A percentile compares a stretch with the other conserved stretches of the same genome.
These are phyloP conservation scores for Loxodonta africana DNA, from an alignment of 2,113 vertebrate species.

Conservation along the genomic window DNA sequence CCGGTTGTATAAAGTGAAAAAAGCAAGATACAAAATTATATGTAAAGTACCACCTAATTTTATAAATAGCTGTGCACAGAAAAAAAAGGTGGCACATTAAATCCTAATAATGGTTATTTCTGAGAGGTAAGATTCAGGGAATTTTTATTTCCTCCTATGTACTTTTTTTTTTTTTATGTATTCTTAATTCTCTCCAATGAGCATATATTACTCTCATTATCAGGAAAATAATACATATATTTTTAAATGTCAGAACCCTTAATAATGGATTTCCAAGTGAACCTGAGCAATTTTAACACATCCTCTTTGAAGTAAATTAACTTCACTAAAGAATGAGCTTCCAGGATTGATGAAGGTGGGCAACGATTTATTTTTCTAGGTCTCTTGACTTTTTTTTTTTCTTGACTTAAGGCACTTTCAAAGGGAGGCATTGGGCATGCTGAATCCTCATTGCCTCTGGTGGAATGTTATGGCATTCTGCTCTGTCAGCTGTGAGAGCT, in stretches of 20 bases:
- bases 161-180: slow-evolving; percentile 42
- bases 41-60: slow-evolving; percentile 47
- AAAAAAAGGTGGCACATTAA: background rate
- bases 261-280: slow-evolving; percentile 25
- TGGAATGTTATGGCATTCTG: rapidly evolving
- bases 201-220: slow-evolving; percentile 22
- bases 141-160: slow-evolving; percentile 39
- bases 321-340: background rate
- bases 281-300: background rate
- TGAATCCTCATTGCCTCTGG: background rate
- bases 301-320: background rate
- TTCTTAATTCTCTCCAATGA: slow-evolving; percentile 64
- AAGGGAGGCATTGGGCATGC: background rate
- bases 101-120: slow-evolving; percentile 64
- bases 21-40: slow-evolving; percentile 28
- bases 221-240: slow-evolving; percentile 29
- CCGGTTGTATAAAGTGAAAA: background rate
- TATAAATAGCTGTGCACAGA: slow-evolving; percentile 1
- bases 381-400: background rate
- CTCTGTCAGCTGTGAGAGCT: background rate
- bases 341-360: background rate
- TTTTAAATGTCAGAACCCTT: background rate
- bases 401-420: background rate
- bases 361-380: background rate
- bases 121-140: slow-evolving; percentile 41